phyloP scores from a whole-genome alignment of 2,797 vertebrate genomes.

The Enteromius mattozi region DNA sequence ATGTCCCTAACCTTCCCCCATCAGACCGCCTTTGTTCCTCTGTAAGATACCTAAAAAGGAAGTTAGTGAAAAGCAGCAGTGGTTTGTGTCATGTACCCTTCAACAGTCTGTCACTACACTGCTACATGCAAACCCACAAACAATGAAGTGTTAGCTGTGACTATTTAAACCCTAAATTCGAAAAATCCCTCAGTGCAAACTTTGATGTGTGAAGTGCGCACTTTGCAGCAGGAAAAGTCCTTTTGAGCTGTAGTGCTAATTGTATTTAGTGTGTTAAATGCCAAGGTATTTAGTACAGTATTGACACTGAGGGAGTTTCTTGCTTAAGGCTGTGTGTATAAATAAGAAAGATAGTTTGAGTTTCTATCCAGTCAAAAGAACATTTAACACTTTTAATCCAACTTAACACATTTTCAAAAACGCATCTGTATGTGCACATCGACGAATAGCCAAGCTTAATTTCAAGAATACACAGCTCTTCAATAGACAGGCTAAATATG shows the following conservation, averaged over 20 bases:
- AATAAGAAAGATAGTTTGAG: not conserved
- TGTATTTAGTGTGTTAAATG: conserved; percentile 5
- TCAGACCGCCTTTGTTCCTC: not conserved
- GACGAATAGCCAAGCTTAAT: not conserved
- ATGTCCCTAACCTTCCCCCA: not conserved
- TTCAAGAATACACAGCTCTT: not conserved
- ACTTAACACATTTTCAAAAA: not conserved
- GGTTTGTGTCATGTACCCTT: not conserved
- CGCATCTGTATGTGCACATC: not conserved
- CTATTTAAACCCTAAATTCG: conserved; percentile 1
- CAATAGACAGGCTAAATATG: not conserved
- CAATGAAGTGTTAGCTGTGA: not conserved
- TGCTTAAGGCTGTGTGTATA: conserved; percentile 9
- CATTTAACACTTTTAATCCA: not conserved
- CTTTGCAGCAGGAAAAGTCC: conserved; percentile 10
- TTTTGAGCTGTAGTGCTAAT: conserved; percentile 30
- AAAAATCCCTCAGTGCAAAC: not conserved
- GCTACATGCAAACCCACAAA: not conserved
- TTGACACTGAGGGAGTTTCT: conserved; percentile 6
- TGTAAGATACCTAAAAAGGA: not conserved
- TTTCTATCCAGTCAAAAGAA: not conserved
- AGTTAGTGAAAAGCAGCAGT: not conserved
- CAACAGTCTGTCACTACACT: not conserved
- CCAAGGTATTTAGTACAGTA: conserved; percentile 4
- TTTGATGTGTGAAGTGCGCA: not conserved